phyloP scores from a whole-genome alignment of 2,888 invertebrate genomes.

The Latrodectus hesperus region DNA sequence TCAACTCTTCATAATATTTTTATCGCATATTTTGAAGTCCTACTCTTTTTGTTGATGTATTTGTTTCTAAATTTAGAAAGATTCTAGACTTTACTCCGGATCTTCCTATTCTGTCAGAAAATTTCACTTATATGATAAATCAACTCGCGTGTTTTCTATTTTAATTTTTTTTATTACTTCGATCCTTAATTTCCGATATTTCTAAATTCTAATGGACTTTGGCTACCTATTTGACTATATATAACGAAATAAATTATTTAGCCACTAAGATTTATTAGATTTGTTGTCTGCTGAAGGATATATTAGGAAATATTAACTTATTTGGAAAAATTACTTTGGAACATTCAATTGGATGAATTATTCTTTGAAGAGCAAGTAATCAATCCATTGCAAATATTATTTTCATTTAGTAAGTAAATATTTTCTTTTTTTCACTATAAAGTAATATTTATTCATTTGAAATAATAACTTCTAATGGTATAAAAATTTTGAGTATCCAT shows the following conservation, averaged over 20 bases:
- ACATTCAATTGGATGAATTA: neutral
- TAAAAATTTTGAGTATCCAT: neutral
- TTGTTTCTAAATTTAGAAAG: constrained; percentile 51
- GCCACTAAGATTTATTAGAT: no score
- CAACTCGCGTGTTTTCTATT: constrained; percentile 17
- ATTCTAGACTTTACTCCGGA: constrained; percentile 28
- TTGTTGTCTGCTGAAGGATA: no score
- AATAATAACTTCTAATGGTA: neutral
- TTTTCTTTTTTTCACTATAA: neutral
- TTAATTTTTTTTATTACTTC: neutral
- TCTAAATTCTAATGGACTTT: constrained; percentile 8
- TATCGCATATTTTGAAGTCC: neutral
- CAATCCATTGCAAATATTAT: neutral
- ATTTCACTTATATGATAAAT: neutral
- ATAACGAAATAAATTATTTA: no score
- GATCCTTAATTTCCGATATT: neutral
- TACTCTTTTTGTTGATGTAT: neutral
- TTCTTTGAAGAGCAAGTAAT: neutral
- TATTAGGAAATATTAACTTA: no score
- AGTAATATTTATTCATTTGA: neutral
- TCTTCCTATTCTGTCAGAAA: neutral
- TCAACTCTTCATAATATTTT: neutral
- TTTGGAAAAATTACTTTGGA: no score
- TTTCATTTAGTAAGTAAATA: neutral
- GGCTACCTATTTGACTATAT: neutral